A percentile compares a stretch with the other conserved stretches of the same genome.
These are phyloP conservation scores for Hylia prasina DNA, from an alignment of 2,113 vertebrate genomes.

Conservation along the genomic window DNA sequence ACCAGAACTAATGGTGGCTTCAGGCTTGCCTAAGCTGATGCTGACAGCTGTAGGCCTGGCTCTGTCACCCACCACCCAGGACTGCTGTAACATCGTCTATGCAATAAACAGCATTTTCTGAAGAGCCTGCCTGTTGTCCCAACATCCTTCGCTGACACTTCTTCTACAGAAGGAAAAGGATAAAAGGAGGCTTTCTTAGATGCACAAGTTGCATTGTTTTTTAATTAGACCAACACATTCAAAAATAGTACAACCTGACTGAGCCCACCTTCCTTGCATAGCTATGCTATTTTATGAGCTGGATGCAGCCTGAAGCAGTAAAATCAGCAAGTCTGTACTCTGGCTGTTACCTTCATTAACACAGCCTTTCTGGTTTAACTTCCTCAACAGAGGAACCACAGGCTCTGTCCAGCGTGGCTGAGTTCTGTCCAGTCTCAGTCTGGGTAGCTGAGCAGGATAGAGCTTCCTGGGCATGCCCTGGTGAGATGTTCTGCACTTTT, in stretches of 20 bases:
- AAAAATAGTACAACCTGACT: not conserved
- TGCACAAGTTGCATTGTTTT: not conserved
- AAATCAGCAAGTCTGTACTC: not conserved
- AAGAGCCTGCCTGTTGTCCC: no score
- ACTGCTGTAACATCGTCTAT: no score
- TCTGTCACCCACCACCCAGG: no score
- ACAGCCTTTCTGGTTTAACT: not conserved
- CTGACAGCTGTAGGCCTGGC: no score
- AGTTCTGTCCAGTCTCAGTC: not conserved
- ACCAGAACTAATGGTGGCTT: no score
- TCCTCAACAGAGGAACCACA: not conserved
- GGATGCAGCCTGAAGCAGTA: not conserved
- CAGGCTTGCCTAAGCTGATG: no score
- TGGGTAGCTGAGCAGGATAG: not conserved
- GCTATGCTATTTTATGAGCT: not conserved
- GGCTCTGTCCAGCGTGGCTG: not conserved
- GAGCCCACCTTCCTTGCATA: not conserved
- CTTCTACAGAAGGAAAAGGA: not conserved
- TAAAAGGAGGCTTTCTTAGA: not conserved
- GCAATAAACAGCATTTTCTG: no score
- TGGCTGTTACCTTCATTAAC: not conserved
- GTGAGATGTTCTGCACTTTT: not conserved
- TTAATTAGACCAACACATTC: not conserved
- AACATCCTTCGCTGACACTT: no score
- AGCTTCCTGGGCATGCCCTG: not conserved